Conservation (phyloP, 2,113 vertebrate genomes). For the Brachyhypopomus gauderio region DNA sequence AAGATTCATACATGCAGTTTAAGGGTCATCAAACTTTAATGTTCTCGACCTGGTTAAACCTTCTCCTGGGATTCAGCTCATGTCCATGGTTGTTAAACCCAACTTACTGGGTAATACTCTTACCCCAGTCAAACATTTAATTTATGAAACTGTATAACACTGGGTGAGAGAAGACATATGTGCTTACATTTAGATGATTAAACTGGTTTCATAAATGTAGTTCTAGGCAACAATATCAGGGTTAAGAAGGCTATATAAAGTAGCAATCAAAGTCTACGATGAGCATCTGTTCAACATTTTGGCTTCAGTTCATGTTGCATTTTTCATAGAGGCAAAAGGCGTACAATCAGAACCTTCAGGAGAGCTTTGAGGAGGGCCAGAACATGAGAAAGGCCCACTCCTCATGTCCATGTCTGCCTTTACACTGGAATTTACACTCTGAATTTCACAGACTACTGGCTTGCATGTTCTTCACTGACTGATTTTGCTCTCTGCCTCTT, state of each 20-base stretch:
- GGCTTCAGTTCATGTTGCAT: background rate
- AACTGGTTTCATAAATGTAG: background rate
- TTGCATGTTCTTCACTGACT: background rate
- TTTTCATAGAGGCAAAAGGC: background rate
- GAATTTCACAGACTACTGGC: background rate
- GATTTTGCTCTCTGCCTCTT: background rate
- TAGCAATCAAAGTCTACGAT: background rate
- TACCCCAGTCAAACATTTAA: background rate
- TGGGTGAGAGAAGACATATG: background rate
- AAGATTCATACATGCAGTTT: constrained; percentile 66
- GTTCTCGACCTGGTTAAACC: constrained; percentile 57
- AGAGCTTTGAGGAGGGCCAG: background rate
- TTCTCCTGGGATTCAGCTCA: constrained; percentile 39
- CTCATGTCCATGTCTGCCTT: background rate
- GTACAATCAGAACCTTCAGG: background rate
- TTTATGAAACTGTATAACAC: background rate
- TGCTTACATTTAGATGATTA: no score
- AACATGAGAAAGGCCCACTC: no score
- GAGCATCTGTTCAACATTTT: background rate
- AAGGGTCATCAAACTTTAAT: constrained; percentile 63
- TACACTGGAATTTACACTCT: background rate
- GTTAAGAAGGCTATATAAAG: background rate
- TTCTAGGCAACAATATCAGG: background rate
- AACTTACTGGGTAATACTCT: background rate
- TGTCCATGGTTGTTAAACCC: constrained; percentile 58